Evolutionary conservation across 2,888 invertebrate species (phyloP).

Genomic region (Zootermopsis nevadensis): DNA sequence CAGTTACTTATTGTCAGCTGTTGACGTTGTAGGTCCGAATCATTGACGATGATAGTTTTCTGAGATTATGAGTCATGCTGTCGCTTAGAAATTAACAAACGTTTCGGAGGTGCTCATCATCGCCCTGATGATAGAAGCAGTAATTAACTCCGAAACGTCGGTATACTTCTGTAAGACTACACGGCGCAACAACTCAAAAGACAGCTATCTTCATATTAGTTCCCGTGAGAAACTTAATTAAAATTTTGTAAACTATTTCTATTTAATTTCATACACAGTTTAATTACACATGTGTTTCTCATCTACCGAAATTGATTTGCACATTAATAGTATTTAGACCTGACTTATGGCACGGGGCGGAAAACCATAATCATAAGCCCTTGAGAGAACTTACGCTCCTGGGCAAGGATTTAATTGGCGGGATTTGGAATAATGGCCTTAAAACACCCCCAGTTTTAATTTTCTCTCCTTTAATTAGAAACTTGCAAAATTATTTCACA

Average conservation of each 20-base stretch:
- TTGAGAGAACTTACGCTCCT: conserved; percentile 21
- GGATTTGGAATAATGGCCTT: conserved; percentile 35
- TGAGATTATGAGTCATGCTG: too few relatives aligned
- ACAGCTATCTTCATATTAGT: too few relatives aligned
- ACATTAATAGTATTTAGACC: conserved; percentile 28
- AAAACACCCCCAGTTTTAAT: conserved; percentile 24
- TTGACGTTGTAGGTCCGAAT: too few relatives aligned
- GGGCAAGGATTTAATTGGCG: conserved; percentile 33
- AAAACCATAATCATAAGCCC: conserved; percentile 36
- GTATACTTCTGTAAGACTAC: too few relatives aligned
- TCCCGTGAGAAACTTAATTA: too few relatives aligned
- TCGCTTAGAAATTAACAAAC: too few relatives aligned
- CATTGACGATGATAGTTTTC: too few relatives aligned
- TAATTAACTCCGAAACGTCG: too few relatives aligned
- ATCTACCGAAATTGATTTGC: not conserved
- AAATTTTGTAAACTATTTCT: not conserved
- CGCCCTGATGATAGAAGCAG: too few relatives aligned
- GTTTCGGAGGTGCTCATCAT: too few relatives aligned
- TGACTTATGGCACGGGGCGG: not conserved
- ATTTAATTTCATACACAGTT: conserved; percentile 14
- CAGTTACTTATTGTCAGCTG: too few relatives aligned
- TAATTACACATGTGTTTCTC: conserved; percentile 6
- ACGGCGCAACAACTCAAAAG: too few relatives aligned
- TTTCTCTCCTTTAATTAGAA: conserved; percentile 36
- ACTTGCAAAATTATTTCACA: conserved; percentile 41